phyloP scores from a whole-genome alignment of 2,888 invertebrate genomes.

The Apomyelois bistriatella region DNA sequence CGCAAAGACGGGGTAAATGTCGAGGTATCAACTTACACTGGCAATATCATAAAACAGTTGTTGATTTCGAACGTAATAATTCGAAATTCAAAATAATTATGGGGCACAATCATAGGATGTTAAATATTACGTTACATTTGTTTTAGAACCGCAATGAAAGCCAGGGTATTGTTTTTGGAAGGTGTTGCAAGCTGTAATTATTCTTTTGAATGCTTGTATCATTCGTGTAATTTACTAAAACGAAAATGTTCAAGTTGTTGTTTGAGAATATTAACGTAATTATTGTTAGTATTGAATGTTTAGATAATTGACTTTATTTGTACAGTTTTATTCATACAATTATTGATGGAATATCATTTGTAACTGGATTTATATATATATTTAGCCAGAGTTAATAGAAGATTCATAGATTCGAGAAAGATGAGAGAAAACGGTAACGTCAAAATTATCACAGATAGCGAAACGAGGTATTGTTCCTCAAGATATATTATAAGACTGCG shows the following conservation, averaged over 20 bases:
- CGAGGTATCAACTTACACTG: conserved; percentile 35
- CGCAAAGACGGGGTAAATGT: conserved; percentile 27
- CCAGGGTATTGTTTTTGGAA: conserved; percentile 37
- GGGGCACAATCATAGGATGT: conserved; percentile 42
- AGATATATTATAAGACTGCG: too few relatives aligned
- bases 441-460: too few relatives aligned
- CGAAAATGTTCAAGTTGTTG: conserved; percentile 12
- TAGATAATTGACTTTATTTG: neutral
- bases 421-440: too few relatives aligned
- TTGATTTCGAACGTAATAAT: conserved; percentile 55
- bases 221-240: conserved; percentile 20
- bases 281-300: conserved; percentile 13
- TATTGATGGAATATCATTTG: too few relatives aligned
- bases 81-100: conserved; percentile 55
- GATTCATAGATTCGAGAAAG: too few relatives aligned
- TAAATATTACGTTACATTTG: conserved; percentile 50
- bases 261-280: conserved; percentile 11
- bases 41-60: conserved; percentile 54
- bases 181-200: conserved; percentile 39
- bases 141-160: conserved; percentile 50
- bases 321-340: too few relatives aligned
- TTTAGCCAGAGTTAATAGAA: too few relatives aligned
- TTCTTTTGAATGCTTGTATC: conserved; percentile 28
- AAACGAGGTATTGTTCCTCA: too few relatives aligned
- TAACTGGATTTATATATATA: too few relatives aligned